Conservation (phyloP, 2,888 invertebrate species). For the Eledona agricola region DNA sequence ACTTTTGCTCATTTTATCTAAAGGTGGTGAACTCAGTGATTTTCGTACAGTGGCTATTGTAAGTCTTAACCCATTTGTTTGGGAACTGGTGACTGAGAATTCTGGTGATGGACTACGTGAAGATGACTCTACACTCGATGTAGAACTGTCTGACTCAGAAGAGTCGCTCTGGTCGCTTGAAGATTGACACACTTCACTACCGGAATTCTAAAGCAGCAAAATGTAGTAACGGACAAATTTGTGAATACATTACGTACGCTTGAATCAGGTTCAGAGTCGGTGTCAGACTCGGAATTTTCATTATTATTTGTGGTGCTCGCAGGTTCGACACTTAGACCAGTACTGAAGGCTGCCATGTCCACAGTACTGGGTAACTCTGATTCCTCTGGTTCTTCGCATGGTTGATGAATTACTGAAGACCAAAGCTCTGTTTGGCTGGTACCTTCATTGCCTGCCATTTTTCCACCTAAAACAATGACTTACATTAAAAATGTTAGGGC, state of each 20-base stretch:
- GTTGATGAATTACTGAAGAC: conserved; percentile 68
- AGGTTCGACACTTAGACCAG: conserved; percentile 58
- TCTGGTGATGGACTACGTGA: conserved; percentile 62
- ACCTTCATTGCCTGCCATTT: conserved; percentile 61
- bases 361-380: conserved; percentile 72
- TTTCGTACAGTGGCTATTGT: conserved; percentile 71
- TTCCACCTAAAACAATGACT: conserved; percentile 18
- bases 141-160: conserved; percentile 60
- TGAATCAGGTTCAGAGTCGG: conserved; percentile 68
- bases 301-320: conserved; percentile 44
- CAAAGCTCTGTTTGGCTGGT: conserved; percentile 62
- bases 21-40: conserved; percentile 56
- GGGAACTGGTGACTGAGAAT: conserved; percentile 70
- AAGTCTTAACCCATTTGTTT: conserved; percentile 69
- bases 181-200: conserved; percentile 61
- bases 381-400: conserved; percentile 70
- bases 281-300: conserved; percentile 64
- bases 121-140: conserved; percentile 59
- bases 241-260: conserved; percentile 52
- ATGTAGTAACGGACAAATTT: conserved; percentile 6
- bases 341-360: conserved; percentile 73
- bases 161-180: conserved; percentile 61
- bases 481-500: background rate
- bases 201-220: conserved; percentile 61
- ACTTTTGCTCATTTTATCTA: conserved; percentile 58